Base-by-base conservation (phyloP, 23 tunicate genomes). In the Phallusia fumigata region DNA sequence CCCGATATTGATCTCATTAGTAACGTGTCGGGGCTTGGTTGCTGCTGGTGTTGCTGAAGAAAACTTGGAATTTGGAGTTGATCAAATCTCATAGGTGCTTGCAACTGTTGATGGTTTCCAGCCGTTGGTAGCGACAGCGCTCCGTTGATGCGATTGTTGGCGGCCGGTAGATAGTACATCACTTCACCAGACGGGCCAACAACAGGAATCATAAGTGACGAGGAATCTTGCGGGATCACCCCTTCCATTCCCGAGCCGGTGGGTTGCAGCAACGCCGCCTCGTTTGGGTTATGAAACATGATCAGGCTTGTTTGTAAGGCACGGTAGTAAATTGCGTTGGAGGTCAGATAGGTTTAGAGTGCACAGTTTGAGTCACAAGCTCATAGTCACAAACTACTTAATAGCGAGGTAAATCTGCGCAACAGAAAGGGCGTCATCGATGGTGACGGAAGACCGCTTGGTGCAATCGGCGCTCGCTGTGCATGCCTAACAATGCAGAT, bases 1-100 rank as follows among this genome's bases (percentile, higher is more conserved):
- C 69, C 69, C 16, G 69, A 58, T 58, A 58, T 58, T 58, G 69
- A 58, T 58, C 69, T 58, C 69, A 58, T 58, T 13, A 58, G 69
- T 24, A 58, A 24, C 28, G 69, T 58, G 1, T 58, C 69, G 16
- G 69, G 69, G 69, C 69, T 58, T 16, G 69, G 2, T 13, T 58
- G 69, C 69, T 22, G 28, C 28, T 58, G 69, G 28, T 58, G 69
- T 24, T 58, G 69, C 13, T 58, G 69, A 58, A 58, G 69, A 58
- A 58, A 58, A 58, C 69, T 58, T 58, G 69, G 69, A 22, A 21
- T 11, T 16, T 58, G 69, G 3, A 21, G 69, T 58, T 58, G 69
- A 16, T 58, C 69, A 16, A 58, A 24, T 13, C 69, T 58, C 69
- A 58, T 6, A 8, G 69, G 69, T 16, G 28, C 3, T 24, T 8